Base-by-base conservation (phyloP, 1,140 invertebrate species). In the Brachionus calyciflorus region DNA sequence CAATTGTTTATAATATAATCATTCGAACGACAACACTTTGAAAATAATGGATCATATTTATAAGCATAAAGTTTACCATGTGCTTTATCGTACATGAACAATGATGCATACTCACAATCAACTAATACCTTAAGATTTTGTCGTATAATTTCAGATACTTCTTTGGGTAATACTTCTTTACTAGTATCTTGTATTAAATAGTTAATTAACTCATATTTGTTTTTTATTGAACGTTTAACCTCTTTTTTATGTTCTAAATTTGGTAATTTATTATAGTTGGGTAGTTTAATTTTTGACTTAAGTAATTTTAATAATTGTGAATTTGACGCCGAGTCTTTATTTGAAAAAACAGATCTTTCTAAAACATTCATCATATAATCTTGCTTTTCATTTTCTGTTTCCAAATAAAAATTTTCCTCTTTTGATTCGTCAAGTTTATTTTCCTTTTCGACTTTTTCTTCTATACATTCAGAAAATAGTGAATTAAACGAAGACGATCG, bases 241-340 rank as follows among this genome's bases (percentile, higher is more conserved):
- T 65, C 40, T 1, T 44, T 26, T 28, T 65, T 65, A 44, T 41
- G 17, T 19, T 12, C 7, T 1, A 44, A 26, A 65, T 5, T 44
- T n/a, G 44, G 24, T 44, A 24, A 21, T 65, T 44, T 44, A 12
- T 37, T 5, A 12, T 41, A 19, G 44, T 65, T 26, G 21, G 60
- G 60, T 19, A 65, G 3, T 28, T 65, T 65, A 12, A 65, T 65
- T 65, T 65, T 65, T 2, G 60, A 65, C 19, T 65, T 65, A 37
- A 65, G 33, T 6, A 65, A 21, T 9, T 41, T 65, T 37, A 65
- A 24, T 1, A 65, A n/a, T 24, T 65, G 60, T 24, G 60, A 65
- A 44, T 65, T 65, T 9, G 17, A 24, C 0, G 37, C 60, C 9
- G 55, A 60, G 19, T 60, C 55, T 60, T 28, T 4, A 19, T 37